These are phyloP conservation scores for human DNA, from an alignment of 2,113 vertebrate genomes.

Conservation along the genomic window GRCh38 chr3:31854001-31854500, in stretches of 20 bases:
- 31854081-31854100: background rate
- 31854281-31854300: background rate
- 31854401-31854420: background rate
- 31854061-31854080: background rate
- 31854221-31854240: background rate
- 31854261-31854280: background rate
- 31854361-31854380: background rate
- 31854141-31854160: background rate
- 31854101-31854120: background rate
- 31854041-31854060: background rate
- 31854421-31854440: background rate
- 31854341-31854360: background rate
- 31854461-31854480: background rate
- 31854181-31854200: background rate
- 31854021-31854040: background rate
- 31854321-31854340: background rate
- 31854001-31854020: background rate
- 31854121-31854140: background rate
- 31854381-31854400: background rate
- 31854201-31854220: background rate
- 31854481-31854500: background rate
- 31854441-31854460: background rate
- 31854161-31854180: background rate
- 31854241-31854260: background rate
- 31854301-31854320: background rate